A percentile compares a stretch with the other conserved stretches of the same genome.
Evolutionary conservation across 2,113 vertebrate species (phyloP).

Genomic region (Neolamprologus brichardi): DNA sequence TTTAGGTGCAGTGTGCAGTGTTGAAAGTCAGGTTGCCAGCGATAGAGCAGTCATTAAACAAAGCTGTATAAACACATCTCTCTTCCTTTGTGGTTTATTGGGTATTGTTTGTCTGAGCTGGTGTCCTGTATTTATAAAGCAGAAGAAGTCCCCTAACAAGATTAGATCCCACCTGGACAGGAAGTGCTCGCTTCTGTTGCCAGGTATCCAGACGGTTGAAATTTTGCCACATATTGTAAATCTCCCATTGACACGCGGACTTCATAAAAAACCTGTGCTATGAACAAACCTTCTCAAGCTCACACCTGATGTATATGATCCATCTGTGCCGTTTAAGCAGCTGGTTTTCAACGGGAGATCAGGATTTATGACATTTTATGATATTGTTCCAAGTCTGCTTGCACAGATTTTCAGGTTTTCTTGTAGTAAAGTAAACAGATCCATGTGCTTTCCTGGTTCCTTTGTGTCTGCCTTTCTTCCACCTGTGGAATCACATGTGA

Average conservation of each 20-base stretch:
- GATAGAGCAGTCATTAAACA: slow-evolving; percentile 53
- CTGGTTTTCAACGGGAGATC: background rate
- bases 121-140: slow-evolving; percentile 66
- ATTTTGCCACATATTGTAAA: slow-evolving; percentile 50
- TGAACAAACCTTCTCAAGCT: slow-evolving; percentile 47
- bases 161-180: slow-evolving; percentile 71
- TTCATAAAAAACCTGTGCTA: slow-evolving; percentile 45
- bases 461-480: background rate
- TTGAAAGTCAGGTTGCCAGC: slow-evolving; percentile 37
- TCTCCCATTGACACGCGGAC: slow-evolving; percentile 44
- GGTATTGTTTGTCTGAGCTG: slow-evolving; percentile 65
- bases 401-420: background rate
- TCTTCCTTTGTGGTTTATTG: slow-evolving; percentile 70
- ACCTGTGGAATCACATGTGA: background rate
- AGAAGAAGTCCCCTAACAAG: slow-evolving; percentile 63
- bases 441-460: background rate
- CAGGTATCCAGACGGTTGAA: slow-evolving; percentile 53
- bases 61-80: slow-evolving; percentile 53
- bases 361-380: background rate
- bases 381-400: background rate
- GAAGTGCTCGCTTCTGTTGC: slow-evolving; percentile 52
- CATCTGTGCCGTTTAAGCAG: background rate
- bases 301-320: slow-evolving; percentile 12
- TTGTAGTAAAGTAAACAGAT: background rate
- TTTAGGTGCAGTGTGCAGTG: background rate